These are phyloP conservation scores for Drosophila vallismaia DNA, from an alignment of 2,888 invertebrate species.

Conservation along the genomic window DNA sequence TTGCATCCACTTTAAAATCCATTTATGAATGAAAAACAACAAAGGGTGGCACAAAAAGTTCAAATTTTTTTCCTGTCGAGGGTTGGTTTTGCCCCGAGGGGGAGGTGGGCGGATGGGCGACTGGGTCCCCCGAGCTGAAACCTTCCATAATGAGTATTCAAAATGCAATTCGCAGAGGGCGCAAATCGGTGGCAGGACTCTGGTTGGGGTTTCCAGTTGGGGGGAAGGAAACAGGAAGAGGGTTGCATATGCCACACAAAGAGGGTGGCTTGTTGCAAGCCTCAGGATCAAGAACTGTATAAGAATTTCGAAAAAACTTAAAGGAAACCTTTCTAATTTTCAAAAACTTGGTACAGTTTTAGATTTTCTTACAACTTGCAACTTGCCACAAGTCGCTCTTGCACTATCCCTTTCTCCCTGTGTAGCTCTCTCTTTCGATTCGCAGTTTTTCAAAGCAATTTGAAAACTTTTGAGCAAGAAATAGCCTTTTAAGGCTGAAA, in stretches of 20 bases:
- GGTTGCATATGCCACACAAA: conserved; percentile 30
- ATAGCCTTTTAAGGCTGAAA: background rate
- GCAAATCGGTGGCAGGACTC: conserved; percentile 6
- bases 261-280: conserved; percentile 35
- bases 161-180: conserved; percentile 34
- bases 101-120: background rate
- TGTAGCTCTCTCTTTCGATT: conserved; percentile 14
- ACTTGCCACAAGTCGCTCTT: background rate
- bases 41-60: conserved; percentile 32
- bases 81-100: conserved; percentile 32
- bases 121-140: conserved; percentile 9
- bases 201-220: background rate
- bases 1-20: conserved; percentile 75
- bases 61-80: conserved; percentile 7
- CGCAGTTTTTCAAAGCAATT: conserved; percentile 43
- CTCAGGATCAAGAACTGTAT: too few relatives aligned
- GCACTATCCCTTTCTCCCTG: background rate
- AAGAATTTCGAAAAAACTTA: too few relatives aligned
- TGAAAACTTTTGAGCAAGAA: conserved; percentile 53
- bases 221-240: conserved; percentile 20
- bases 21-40: conserved; percentile 66
- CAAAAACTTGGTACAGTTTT: conserved; percentile 46
- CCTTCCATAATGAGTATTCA: conserved; percentile 40
- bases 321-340: too few relatives aligned
- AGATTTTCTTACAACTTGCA: too few relatives aligned